These are phyloP conservation scores for Ceratotherium simum DNA, from an alignment of 2,113 vertebrate genomes.

Conservation along the genomic window DNA sequence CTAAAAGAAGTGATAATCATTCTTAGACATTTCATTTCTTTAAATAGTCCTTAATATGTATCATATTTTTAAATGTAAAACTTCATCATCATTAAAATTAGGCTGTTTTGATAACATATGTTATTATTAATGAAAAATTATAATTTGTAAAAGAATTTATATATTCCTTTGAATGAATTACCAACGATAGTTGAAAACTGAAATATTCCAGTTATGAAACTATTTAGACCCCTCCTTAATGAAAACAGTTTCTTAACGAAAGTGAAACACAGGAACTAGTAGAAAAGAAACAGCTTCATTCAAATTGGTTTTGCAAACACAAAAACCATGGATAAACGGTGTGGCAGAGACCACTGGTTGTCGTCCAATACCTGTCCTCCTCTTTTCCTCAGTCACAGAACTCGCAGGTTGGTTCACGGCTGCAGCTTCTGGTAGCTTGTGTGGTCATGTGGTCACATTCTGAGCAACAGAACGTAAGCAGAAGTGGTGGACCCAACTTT, in stretches of 20 bases:
- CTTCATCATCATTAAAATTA: neutral
- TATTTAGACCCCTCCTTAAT: neutral
- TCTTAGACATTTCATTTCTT: neutral
- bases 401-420: neutral
- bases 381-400: neutral
- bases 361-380: neutral
- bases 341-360: neutral
- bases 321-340: neutral
- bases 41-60: neutral
- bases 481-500: neutral
- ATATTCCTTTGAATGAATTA: neutral
- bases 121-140: neutral
- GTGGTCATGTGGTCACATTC: neutral
- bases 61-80: neutral
- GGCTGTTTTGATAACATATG: neutral
- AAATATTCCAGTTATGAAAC: neutral
- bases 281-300: neutral
- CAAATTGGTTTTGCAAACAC: neutral
- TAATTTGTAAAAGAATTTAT: neutral
- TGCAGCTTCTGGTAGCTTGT: too few species aligned
- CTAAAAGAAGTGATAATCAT: neutral
- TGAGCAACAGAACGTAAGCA: neutral
- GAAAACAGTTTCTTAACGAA: slow-evolving; percentile 9
- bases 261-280: neutral
- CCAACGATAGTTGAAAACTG: neutral